These are phyloP conservation scores for Grallaria varia DNA, from an alignment of 2,113 vertebrate species.

Conservation along the genomic window DNA sequence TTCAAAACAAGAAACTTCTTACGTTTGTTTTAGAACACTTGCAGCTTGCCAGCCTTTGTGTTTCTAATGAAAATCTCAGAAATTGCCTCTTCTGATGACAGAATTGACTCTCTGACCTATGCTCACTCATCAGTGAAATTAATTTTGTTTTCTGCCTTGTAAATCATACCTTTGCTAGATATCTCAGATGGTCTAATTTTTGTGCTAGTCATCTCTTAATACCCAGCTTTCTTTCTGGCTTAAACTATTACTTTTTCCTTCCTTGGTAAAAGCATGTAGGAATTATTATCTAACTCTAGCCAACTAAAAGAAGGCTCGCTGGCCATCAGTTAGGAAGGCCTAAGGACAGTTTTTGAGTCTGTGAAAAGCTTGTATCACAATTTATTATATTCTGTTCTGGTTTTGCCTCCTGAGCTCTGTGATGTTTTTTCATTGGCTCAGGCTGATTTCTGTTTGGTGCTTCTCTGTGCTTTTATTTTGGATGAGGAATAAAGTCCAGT, in stretches of 20 bases:
- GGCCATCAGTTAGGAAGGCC: not conserved
- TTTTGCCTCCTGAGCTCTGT: not conserved
- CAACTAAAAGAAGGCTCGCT: not conserved
- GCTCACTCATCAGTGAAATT: constrained; percentile 39
- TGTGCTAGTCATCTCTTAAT: not conserved
- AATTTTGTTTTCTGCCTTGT: constrained; percentile 16
- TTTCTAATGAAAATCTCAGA: constrained; percentile 6
- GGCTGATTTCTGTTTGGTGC: not conserved
- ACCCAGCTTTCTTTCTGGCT: not conserved
- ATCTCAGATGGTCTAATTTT: constrained; percentile 8
- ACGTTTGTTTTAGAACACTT: not conserved
- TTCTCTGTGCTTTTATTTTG: not conserved
- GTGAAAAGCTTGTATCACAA: not conserved
- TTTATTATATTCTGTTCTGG: not conserved
- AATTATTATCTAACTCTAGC: not conserved
- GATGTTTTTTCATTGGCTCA: not conserved
- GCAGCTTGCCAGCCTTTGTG: not conserved
- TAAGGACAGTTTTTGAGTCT: not conserved
- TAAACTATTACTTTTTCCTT: not conserved
- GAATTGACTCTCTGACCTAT: not conserved
- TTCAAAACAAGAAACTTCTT: not conserved
- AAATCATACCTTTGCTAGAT: not conserved
- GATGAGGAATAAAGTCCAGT: not conserved
- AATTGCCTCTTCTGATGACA: not conserved
- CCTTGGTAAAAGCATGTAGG: not conserved